Conservation (phyloP, 2,888 invertebrate species). For the Helleia helle region DNA sequence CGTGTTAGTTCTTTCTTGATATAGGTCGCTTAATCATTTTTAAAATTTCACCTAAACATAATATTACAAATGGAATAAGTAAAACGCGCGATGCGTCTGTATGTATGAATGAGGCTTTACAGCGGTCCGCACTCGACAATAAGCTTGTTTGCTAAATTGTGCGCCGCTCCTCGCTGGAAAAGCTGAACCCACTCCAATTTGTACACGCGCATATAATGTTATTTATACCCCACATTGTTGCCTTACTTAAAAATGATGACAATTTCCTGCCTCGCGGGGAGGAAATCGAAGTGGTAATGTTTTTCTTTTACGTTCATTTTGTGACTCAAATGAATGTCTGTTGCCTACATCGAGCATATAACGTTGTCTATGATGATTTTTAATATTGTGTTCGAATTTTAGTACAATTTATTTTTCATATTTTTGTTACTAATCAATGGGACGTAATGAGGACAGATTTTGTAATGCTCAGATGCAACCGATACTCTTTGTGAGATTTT, state of each 20-base stretch:
- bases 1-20: too few species aligned
- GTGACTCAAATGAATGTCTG: too few species aligned
- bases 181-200: constrained; percentile 21
- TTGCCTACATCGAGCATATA: too few species aligned
- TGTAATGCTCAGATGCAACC: too few species aligned
- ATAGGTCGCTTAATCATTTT: too few species aligned
- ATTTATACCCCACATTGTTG: constrained; percentile 33
- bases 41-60: too few species aligned
- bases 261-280: constrained; percentile 35
- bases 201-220: constrained; percentile 22
- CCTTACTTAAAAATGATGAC: constrained; percentile 37
- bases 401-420: too few species aligned
- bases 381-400: too few species aligned
- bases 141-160: constrained; percentile 38
- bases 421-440: too few species aligned
- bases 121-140: constrained; percentile 33
- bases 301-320: not conserved
- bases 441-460: too few species aligned
- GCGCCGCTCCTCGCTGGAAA: constrained; percentile 18
- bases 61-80: not conserved
- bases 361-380: too few species aligned
- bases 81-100: not conserved
- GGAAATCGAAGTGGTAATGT: constrained; percentile 22
- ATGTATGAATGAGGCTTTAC: constrained; percentile 16
- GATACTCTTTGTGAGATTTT: too few species aligned